Evolutionary conservation across 2,113 vertebrate species (phyloP).

Genomic region (Ardeotis arabs): DNA sequence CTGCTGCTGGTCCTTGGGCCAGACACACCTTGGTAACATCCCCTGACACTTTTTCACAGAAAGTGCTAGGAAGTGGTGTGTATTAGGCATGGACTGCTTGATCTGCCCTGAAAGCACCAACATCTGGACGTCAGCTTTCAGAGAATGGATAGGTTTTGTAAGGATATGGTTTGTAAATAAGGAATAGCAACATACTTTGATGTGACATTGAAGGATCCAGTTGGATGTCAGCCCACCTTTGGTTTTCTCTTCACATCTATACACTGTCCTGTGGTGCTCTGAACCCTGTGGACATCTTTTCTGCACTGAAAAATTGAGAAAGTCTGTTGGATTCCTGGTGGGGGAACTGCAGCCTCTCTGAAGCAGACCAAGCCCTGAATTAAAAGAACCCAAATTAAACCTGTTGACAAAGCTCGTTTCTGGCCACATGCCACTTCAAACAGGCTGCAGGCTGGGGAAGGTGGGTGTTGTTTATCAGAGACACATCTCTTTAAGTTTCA

Average conservation of each 20-base stretch:
- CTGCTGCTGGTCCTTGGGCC: neutral
- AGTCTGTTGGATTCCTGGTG: neutral
- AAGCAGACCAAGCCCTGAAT: neutral
- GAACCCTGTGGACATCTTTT: neutral
- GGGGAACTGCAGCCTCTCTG: neutral
- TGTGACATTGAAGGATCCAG: neutral
- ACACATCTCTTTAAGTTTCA: slow-evolving; percentile 62
- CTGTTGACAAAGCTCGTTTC: slow-evolving; percentile 60
- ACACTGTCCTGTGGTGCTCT: neutral
- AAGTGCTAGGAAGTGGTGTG: neutral
- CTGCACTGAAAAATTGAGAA: neutral
- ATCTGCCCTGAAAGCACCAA: neutral
- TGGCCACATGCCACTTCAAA: slow-evolving; percentile 70
- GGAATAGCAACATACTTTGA: neutral
- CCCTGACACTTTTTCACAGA: neutral
- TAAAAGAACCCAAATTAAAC: slow-evolving; percentile 50
- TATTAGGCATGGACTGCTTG: neutral
- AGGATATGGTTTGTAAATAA: neutral
- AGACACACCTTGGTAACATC: neutral
- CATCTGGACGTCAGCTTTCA: neutral
- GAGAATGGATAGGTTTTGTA: neutral
- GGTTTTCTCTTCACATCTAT: neutral
- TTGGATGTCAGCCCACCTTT: neutral
- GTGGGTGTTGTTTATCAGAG: slow-evolving; percentile 68
- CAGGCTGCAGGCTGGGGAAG: slow-evolving; percentile 63